phyloP scores from a whole-genome alignment of 1,140 invertebrate species.

The Mactra quadrangularis region DNA sequence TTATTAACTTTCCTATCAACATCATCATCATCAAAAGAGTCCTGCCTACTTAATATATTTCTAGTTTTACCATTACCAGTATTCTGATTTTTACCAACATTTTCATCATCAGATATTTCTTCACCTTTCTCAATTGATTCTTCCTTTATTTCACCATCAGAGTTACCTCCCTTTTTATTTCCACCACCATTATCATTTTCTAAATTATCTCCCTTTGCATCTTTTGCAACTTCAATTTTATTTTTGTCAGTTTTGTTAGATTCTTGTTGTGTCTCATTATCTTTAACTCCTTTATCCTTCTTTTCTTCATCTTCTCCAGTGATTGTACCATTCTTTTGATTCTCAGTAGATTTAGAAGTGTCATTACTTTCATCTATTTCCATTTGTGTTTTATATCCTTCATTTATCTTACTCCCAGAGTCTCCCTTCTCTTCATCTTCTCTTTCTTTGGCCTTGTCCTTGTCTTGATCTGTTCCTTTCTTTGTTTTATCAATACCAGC shows the following conservation, averaged over 20 bases:
- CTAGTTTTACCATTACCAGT: not conserved
- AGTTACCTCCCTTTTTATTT: not conserved
- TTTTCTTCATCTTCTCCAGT: not conserved
- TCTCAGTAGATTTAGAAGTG: not conserved
- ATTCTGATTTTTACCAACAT: not conserved
- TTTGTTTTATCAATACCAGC: no score
- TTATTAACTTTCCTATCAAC: conserved; percentile 53
- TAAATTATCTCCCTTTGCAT: not conserved
- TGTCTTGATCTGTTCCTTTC: no score
- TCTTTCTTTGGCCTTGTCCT: not conserved
- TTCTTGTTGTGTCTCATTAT: not conserved
- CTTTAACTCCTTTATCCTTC: not conserved
- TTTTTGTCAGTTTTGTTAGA: not conserved
- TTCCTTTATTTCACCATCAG: not conserved
- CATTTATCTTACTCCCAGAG: no score
- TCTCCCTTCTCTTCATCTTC: not conserved
- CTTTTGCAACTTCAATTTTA: not conserved
- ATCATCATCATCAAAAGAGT: conserved; percentile 56
- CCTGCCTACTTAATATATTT: conserved; percentile 34
- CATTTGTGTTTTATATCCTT: not conserved
- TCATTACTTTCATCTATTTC: not conserved
- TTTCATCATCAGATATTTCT: not conserved
- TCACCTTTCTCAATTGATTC: not conserved
- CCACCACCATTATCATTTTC: not conserved
- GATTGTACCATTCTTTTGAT: not conserved